Evolutionary conservation across 2,113 vertebrate species (phyloP).

Genomic region (Circaetus gallicus): DNA sequence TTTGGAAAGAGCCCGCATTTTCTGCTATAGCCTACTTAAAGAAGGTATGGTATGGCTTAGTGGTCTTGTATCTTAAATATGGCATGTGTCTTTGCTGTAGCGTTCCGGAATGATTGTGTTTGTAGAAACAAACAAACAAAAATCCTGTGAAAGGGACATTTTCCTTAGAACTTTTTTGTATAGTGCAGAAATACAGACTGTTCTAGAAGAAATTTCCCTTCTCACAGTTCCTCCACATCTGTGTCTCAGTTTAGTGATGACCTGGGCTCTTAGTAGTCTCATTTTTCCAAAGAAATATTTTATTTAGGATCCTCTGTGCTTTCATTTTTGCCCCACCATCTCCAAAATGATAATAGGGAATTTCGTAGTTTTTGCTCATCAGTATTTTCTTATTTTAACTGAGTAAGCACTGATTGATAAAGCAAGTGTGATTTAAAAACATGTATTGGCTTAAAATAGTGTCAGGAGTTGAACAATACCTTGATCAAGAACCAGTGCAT

Average conservation of each 20-base stretch:
- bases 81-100: neutral
- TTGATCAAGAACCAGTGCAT: neutral
- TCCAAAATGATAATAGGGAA: neutral
- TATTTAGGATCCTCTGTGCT: neutral
- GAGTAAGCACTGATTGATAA: neutral
- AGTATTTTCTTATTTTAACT: neutral
- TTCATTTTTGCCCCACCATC: neutral
- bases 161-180: neutral
- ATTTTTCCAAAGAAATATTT: neutral
- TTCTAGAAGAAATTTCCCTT: neutral
- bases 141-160: neutral
- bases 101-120: neutral
- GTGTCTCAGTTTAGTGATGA: neutral
- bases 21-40: conserved; percentile 87
- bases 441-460: neutral
- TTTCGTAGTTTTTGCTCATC: neutral
- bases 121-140: neutral
- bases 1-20: conserved; percentile 83
- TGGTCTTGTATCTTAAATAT: neutral
- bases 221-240: neutral
- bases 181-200: neutral
- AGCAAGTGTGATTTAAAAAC: neutral
- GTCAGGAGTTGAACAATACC: neutral
- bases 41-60: conserved; percentile 76
- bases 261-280: neutral